phyloP scores from a whole-genome alignment of 2,113 vertebrate genomes.

The Ia io region DNA sequence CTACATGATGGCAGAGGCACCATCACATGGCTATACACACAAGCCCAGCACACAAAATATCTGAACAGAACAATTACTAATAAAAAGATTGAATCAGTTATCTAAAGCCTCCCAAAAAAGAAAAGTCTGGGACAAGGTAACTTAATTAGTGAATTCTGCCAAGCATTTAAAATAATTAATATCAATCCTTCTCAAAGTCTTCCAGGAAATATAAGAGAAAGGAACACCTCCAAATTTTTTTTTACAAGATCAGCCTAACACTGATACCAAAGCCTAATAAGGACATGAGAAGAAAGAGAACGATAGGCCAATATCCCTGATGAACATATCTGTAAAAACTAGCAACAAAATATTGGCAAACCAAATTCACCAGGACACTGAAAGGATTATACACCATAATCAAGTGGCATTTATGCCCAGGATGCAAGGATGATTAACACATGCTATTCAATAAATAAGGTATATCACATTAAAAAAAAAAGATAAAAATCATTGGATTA shows the following conservation, averaged over 20 bases:
- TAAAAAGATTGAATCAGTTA: not conserved
- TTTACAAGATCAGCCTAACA: not conserved
- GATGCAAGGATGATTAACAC: not conserved
- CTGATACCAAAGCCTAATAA: not conserved
- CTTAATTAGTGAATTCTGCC: not conserved
- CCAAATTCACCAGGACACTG: not conserved
- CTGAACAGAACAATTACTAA: not conserved
- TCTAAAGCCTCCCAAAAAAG: not conserved
- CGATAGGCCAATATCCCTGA: not conserved
- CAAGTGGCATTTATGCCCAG: not conserved
- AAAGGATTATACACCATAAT: not conserved
- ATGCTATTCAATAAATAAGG: not conserved
- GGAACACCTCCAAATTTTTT: not conserved
- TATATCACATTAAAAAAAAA: not conserved
- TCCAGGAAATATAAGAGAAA: not conserved
- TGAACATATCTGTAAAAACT: not conserved
- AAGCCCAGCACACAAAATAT: not conserved
- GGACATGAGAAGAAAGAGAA: not conserved
- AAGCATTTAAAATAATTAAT: not conserved
- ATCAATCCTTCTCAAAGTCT: not conserved
- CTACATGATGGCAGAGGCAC: not conserved
- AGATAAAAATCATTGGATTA: not conserved
- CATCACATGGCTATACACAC: not conserved
- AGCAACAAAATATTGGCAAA: not conserved
- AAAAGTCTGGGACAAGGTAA: not conserved